Evolutionary conservation across 1,140 invertebrate genomes (phyloP).

Genomic region (Pogonus chalceus): DNA sequence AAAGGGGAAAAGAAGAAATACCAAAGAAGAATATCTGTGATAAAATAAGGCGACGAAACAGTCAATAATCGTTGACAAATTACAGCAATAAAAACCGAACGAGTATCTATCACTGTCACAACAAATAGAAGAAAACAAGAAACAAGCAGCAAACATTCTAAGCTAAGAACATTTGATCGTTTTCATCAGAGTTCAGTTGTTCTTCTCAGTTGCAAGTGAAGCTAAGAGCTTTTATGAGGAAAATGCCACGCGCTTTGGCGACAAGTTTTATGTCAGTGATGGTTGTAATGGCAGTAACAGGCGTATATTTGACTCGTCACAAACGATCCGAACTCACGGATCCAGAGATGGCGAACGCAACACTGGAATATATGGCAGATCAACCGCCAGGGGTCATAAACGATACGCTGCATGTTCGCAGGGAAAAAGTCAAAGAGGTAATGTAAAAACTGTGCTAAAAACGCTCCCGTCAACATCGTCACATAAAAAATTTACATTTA

Average conservation of each 20-base stretch:
- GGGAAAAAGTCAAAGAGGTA: constrained; percentile 29
- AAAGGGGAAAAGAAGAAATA: background rate
- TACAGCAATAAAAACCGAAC: background rate
- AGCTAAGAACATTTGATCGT: too few relatives aligned
- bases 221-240: too few relatives aligned
- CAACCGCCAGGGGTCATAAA: background rate
- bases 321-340: background rate
- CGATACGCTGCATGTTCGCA: constrained; percentile 14
- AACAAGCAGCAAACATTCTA: background rate
- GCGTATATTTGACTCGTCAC: constrained; percentile 21
- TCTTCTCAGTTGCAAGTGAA: background rate
- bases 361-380: background rate
- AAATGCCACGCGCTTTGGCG: constrained; percentile 17
- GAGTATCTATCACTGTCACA: background rate
- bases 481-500: constrained; percentile 2
- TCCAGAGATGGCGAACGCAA: background rate
- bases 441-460: background rate
- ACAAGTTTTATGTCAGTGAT: constrained; percentile 21
- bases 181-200: background rate
- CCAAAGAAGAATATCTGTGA: constrained; percentile 4
- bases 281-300: constrained; percentile 26
- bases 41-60: background rate
- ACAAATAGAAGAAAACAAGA: background rate
- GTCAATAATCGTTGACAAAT: background rate
- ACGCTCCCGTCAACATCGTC: background rate